phyloP scores from a whole-genome alignment of 2,888 invertebrate species.

The Caenorhabditis drosophilae region DNA sequence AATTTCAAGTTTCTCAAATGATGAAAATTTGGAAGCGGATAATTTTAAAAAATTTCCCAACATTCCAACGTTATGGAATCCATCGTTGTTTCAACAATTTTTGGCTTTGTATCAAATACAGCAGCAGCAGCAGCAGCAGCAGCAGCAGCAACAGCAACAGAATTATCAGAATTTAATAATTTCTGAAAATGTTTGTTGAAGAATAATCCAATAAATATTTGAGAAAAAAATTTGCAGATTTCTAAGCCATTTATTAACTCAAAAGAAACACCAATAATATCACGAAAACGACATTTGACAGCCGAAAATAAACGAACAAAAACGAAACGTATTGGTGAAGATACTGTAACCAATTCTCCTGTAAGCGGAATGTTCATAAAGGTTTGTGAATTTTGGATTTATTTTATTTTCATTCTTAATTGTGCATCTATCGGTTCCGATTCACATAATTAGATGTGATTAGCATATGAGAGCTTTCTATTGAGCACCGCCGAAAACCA shows the following conservation, averaged over 20 bases:
- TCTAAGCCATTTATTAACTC: no score
- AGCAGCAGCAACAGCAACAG: neutral
- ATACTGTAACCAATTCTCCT: slow-evolving; percentile 66
- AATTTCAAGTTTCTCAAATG: slow-evolving; percentile 22
- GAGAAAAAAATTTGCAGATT: neutral
- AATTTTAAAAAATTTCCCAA: slow-evolving; percentile 9
- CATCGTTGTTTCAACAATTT: slow-evolving; percentile 24
- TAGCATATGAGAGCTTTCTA: slow-evolving; percentile 38
- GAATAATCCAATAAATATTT: neutral
- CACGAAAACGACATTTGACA: slow-evolving; percentile 16
- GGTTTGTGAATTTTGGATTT: slow-evolving; percentile 33
- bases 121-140: slow-evolving; percentile 9
- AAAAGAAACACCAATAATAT: neutral
- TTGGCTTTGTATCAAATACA: slow-evolving; percentile 30
- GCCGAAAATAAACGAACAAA: slow-evolving; percentile 28
- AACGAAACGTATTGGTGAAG: slow-evolving; percentile 29
- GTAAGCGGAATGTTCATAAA: slow-evolving; percentile 69
- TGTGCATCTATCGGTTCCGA: no score
- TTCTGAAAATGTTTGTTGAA: neutral
- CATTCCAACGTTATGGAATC: slow-evolving; percentile 35
- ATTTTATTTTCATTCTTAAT: no score
- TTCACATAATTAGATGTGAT: slow-evolving; percentile 34
- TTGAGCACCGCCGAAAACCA: no score
- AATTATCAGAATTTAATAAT: slow-evolving; percentile 1
- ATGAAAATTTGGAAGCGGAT: slow-evolving; percentile 27